A percentile compares a stretch with the other conserved stretches of the same genome.
These are phyloP conservation scores for Sebastes fasciatus DNA, from an alignment of 2,113 vertebrate genomes.

Conservation along the genomic window DNA sequence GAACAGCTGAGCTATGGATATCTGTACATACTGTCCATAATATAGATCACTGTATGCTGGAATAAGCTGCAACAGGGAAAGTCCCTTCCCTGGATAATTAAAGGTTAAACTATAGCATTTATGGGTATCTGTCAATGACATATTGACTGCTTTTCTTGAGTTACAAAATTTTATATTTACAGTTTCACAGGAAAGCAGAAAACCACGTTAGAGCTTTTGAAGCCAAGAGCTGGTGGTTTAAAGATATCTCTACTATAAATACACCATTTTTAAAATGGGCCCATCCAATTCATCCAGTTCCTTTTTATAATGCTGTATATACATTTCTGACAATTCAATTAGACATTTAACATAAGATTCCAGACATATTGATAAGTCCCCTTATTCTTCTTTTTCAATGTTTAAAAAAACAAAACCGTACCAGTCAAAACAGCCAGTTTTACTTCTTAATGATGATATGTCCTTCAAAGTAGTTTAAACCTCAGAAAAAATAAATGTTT, in stretches of 20 bases:
- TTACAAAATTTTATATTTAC: constrained; percentile 14
- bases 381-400: background rate
- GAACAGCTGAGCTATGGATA: constrained; percentile 20
- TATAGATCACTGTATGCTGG: constrained; percentile 31
- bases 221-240: background rate
- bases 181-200: background rate
- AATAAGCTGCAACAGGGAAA: background rate
- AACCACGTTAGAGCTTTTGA: background rate
- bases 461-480: constrained; percentile 9
- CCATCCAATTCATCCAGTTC: background rate
- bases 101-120: constrained; percentile 34
- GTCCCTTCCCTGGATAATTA: constrained; percentile 6
- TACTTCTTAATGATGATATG: background rate
- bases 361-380: too few relatives aligned
- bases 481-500: background rate
- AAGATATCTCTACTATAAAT: background rate
- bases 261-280: background rate
- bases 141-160: background rate
- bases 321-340: background rate
- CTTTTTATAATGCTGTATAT: background rate
- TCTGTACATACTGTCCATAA: background rate
- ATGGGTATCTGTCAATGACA: background rate
- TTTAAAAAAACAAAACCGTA: background rate
- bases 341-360: background rate
- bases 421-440: background rate